Evolutionary conservation across 2,113 vertebrate species (phyloP).

Genomic region (Willisornis vidua): DNA sequence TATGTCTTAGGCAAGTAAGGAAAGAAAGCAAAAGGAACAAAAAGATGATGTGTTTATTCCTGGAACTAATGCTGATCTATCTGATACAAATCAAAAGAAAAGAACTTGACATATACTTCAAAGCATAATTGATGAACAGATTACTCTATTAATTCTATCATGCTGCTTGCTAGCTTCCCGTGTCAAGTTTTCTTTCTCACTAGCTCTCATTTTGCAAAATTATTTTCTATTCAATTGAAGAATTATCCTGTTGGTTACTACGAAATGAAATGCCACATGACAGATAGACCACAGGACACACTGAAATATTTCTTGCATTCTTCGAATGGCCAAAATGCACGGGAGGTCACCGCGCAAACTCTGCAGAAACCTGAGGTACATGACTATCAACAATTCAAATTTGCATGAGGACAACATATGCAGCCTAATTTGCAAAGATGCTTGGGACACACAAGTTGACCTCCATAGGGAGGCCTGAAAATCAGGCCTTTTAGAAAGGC

Average conservation of each 20-base stretch:
- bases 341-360: background rate
- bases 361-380: background rate
- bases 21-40: background rate
- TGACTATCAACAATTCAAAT: background rate
- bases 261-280: background rate
- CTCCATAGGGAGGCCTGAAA: background rate
- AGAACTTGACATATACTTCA: background rate
- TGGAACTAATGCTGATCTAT: background rate
- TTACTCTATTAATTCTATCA: background rate
- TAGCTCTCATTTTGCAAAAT: background rate
- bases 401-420: background rate
- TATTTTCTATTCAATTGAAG: background rate
- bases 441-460: background rate
- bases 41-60: background rate
- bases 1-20: background rate
- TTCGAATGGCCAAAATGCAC: background rate
- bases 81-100: background rate
- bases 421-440: background rate
- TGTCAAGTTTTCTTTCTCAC: background rate
- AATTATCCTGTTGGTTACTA: background rate
- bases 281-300: accelerated
- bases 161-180: background rate
- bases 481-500: background rate
- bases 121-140: background rate
- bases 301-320: background rate